Evolutionary conservation across 1,140 invertebrate genomes (phyloP), one percentile per base, ranked within the genome.

Genomic region (Drosophila gunungcola): DNA sequence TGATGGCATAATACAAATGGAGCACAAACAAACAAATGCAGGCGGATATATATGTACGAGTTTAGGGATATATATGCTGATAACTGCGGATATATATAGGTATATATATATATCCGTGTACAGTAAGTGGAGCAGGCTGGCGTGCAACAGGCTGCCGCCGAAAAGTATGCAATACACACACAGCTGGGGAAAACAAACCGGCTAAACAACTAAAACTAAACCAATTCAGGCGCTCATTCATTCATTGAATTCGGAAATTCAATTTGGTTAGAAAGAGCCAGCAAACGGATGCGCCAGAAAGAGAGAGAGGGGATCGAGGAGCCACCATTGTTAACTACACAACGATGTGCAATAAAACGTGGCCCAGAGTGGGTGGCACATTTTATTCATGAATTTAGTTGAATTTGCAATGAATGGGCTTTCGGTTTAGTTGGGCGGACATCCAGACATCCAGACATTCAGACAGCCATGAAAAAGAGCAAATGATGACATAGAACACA

Each of bases 321-420:
- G 63, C 43, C 54, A 73, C 73, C 63, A 76, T 84, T 83, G 80
- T 84, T 83, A 83, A 73, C 76, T 84, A 74, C 81, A 84, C 49
- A 85, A 85, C 77, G 65, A 80, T 78, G 67, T 75, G 83, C 84
- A 83, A 89, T 89, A 84, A 88, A 88, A 86, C 65, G 83, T 72
- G 76, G 63, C 82, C 32, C 57, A 39, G 60, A 53, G 53, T 57
- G 60, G 79, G 54, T 63, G 70, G 80, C 62, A 82, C 85, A 88
- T 88, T 88, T 88, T 88, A 88, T 88, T 88, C 83, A 88, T 88
- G 83, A 84, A 89, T 89, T 88, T 88, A 88, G 83, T 89, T 89
- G 83, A 88, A 88, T 88, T 88, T 89, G 63, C 83, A 88, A 88
- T 89, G 83, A 88, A 89, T 80, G 83, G 77, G 78, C 69, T 86